phyloP scores from a whole-genome alignment of 2,888 invertebrate genomes.

The Perdita meconis region DNA sequence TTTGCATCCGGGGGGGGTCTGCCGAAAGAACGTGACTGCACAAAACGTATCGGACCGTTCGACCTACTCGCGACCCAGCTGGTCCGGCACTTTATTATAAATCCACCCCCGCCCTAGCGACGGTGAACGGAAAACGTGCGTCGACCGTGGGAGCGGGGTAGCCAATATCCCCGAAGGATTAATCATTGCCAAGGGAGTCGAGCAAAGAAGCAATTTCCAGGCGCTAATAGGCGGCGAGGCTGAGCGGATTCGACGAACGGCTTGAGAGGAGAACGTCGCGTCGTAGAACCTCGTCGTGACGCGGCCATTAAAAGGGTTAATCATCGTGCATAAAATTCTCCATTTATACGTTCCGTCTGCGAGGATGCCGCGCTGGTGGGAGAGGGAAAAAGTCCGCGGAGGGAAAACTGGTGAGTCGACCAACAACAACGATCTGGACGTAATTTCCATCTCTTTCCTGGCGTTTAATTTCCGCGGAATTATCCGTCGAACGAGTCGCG shows the following conservation, averaged over 20 bases:
- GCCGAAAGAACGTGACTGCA: slow-evolving; percentile 5
- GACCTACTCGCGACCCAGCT: slow-evolving; percentile 2
- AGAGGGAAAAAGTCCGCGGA: slow-evolving; percentile 14
- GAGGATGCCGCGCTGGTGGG: too few relatives aligned
- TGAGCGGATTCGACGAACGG: slow-evolving; percentile 12
- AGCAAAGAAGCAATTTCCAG: slow-evolving; percentile 41
- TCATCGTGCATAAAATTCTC: background rate
- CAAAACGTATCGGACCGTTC: background rate
- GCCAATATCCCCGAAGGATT: slow-evolving; percentile 23
- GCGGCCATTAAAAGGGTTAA: slow-evolving; percentile 1
- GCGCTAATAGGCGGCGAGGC: slow-evolving; percentile 27
- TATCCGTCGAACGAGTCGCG: slow-evolving; percentile 52
- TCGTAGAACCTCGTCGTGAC: background rate
- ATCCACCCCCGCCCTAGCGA: background rate
- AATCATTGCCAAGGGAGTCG: slow-evolving; percentile 24
- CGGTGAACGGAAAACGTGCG: slow-evolving; percentile 26
- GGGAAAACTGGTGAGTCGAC: slow-evolving; percentile 19
- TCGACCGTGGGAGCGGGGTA: slow-evolving; percentile 15
- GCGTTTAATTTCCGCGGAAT: slow-evolving; percentile 59
- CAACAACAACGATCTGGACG: slow-evolving; percentile 48
- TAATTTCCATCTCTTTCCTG: slow-evolving; percentile 56
- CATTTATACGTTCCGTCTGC: slow-evolving; percentile 1
- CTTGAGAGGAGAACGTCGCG: slow-evolving; percentile 3
- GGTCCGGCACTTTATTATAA: slow-evolving; percentile 12
- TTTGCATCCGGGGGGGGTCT: too few relatives aligned